Conservation (phyloP, 1,140 invertebrate species). For the Saccostrea cuccullata region DNA sequence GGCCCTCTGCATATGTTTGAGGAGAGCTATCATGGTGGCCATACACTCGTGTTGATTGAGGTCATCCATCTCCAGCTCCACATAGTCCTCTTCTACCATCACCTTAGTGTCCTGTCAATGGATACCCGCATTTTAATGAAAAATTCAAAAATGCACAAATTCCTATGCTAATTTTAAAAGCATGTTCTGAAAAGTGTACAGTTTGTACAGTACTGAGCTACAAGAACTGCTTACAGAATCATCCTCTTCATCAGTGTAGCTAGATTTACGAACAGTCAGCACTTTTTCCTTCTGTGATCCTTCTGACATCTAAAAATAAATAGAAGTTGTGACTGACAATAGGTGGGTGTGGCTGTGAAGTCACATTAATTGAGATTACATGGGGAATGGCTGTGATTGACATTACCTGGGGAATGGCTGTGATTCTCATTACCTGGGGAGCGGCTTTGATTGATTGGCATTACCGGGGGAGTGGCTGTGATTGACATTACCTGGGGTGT, state of each 20-base stretch:
- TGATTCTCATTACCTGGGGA: no score
- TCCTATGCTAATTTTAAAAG: no score
- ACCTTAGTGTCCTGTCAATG: constrained; percentile 57
- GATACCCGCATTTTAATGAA: background rate
- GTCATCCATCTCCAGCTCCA: constrained; percentile 82
- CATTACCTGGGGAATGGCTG: no score
- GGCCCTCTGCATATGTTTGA: constrained; percentile 75
- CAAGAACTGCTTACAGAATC: constrained; percentile 28
- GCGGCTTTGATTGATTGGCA: no score
- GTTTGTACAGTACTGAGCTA: background rate
- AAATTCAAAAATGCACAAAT: no score
- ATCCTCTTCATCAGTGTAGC: constrained; percentile 46
- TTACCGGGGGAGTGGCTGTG: no score
- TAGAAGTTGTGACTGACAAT: no score
- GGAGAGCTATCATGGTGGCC: constrained; percentile 78
- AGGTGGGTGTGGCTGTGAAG: no score
- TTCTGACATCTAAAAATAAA: constrained; percentile 33
- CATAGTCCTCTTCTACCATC: constrained; percentile 66
- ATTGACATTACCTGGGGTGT: no score
- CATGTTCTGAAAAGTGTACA: background rate
- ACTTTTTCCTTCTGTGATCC: constrained; percentile 40
- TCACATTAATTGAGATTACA: no score
- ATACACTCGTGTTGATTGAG: constrained; percentile 86
- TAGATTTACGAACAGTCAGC: constrained; percentile 33
- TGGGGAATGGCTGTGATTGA: background rate